Base-by-base conservation (phyloP, 2,797 vertebrate genomes). In the Aselliscus stoliczkanus region DNA sequence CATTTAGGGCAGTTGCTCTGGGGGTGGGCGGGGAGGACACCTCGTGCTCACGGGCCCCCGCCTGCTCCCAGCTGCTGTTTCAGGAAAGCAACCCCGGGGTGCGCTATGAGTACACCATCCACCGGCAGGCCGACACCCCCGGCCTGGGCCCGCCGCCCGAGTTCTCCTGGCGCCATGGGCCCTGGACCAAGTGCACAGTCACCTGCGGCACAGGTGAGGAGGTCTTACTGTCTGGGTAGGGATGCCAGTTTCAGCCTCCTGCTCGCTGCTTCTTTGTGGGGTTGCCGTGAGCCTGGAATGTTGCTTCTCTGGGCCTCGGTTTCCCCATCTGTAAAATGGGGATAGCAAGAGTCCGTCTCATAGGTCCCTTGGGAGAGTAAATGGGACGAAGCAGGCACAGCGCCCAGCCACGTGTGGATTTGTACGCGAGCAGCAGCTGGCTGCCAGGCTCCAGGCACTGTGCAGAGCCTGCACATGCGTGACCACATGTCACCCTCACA, bases 61-160 rank as follows among this genome's bases (percentile, higher is more conserved):
- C 29, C 23, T 6, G 0, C 42, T 1, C 73, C 7, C 98, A 99
- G 99, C 99, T 99, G 95, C 99, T 99, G 69, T 99, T 99, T 90
- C 99, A 99, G 98, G 99, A 99, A 97, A 98, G 98, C 62, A 99
- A 99, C 97, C 99, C 99, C 0, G 99, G 99, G 0, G 99, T 99
- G 64, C 98, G 98, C n/a, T 99, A 99, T 31, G 99, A 99, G 97
- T 99, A 99, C 98, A 99, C 99, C 56, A 98, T 99, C 97, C 99
- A 98, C 83, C 98, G 97, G 96, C 98, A 98, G 0, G 87, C 98
- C 0, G 98, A 98, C 0, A 93, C 96, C 0, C 97, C 97, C 3
- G 97, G 98, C 1, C 77, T 98, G 77, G 81, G 95, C 0, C 93
- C 67, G 7, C 94, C 90, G 0, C 96, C 99, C 0, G 98, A 98